Evolutionary conservation across 2,888 invertebrate species (phyloP), one percentile per base, ranked within the genome.

Genomic region (Eupithecia subfuscata): DNA sequence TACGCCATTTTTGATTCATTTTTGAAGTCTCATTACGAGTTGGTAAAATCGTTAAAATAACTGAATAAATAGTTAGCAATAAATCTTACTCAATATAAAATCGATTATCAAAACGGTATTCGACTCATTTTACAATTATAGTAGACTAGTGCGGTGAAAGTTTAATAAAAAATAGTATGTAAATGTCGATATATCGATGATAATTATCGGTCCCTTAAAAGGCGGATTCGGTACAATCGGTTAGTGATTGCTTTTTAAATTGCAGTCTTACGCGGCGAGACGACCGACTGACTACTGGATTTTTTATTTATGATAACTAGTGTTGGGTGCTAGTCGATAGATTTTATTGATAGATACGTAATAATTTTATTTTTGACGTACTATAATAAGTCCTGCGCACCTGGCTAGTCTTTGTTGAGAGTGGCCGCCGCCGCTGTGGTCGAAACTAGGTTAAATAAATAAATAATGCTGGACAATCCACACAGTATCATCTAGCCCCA

Each of bases 191-290:
- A 86, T 87, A 88, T 90, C 68, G 68, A 68, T 90, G 89, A 91
- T 90, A 92, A 92, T 91, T 90, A 91, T 86, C 84, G 89, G 87
- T 90, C 90, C 91, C 91, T 90, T 92, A 90, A 88, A 91, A 90
- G 91, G 91, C 90, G 88, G 88, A 90, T 87, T 89, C 88, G 83
- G 85, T 86, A 88, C 89, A 89, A 86, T 87, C 87, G 85, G 88
- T 87, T 86, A 89, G 88, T 91, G 91, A 93, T 92, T 93, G 86
- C 89, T 91, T 93, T 91, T 92, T 91, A 92, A 93, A 92, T 92
- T 91, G 88, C 89, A 87, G 85, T 81, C 85, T 86, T 84, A 83
- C 83, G 82, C 76, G 77, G 79, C 84, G 86, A 83, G 71, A 74
- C 85, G 84, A 84, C 84, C 84, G 83, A 84, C 84, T 79, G 87